A percentile compares a stretch with the other conserved stretches of the same genome.
These are phyloP conservation scores for Ptilonorhynchus violaceus DNA, from an alignment of 2,113 vertebrate genomes.

Conservation along the genomic window DNA sequence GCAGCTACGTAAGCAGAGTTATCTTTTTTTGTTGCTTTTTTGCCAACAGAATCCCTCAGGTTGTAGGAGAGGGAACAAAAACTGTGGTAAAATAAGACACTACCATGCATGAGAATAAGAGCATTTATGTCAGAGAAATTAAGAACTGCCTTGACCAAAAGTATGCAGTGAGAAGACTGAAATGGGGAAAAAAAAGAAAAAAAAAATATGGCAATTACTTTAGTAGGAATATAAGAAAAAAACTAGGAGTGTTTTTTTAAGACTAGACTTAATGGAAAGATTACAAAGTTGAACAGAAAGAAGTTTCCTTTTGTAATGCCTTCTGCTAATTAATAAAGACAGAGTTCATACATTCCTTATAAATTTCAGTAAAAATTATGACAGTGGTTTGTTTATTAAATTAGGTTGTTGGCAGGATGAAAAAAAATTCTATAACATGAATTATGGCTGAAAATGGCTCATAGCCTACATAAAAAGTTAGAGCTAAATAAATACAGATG, in stretches of 20 bases:
- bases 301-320: slow-evolving; percentile 46
- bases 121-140: slow-evolving; percentile 41
- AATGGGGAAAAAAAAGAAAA: rapidly evolving
- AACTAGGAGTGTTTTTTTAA: slow-evolving; percentile 17
- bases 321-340: slow-evolving; percentile 75
- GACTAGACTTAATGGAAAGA: slow-evolving; percentile 39
- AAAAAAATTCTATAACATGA: slow-evolving; percentile 60
- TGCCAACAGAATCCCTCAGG: neutral
- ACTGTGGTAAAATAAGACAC: slow-evolving; percentile 19
- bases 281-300: slow-evolving; percentile 32
- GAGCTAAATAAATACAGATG: slow-evolving; percentile 69
- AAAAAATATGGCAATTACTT: neutral
- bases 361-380: slow-evolving; percentile 57
- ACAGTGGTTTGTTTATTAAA: slow-evolving; percentile 70
- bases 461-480: slow-evolving; percentile 60
- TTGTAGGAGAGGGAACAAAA: neutral
- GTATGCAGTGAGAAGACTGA: neutral
- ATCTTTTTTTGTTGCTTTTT: neutral
- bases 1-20: neutral
- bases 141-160: slow-evolving; percentile 37
- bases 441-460: slow-evolving; percentile 60
- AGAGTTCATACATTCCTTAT: slow-evolving; percentile 53
- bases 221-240: slow-evolving; percentile 25
- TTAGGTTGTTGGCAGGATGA: slow-evolving; percentile 65
- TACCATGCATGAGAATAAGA: neutral